phyloP scores from a whole-genome alignment of 1,140 invertebrate genomes.

The Lanistes nyassanus region DNA sequence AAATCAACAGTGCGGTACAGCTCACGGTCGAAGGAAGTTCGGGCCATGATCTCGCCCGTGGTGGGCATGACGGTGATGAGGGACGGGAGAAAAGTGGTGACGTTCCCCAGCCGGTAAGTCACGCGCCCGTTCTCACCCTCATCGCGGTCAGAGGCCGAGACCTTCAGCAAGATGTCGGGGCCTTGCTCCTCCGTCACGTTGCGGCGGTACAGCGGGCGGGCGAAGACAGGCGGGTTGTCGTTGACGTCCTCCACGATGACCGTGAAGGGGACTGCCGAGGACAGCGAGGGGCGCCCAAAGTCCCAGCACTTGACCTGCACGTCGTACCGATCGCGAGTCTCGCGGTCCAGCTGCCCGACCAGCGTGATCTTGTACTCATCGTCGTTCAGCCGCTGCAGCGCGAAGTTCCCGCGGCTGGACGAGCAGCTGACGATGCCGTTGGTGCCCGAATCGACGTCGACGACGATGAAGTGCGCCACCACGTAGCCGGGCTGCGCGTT shows the following conservation, averaged over 20 bases:
- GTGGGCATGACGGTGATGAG: constrained; percentile 18
- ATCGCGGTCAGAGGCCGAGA: constrained; percentile 25
- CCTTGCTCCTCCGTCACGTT: constrained; percentile 28
- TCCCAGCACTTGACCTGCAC: constrained; percentile 28
- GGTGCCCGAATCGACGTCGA: constrained; percentile 46
- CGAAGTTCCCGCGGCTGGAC: constrained; percentile 36
- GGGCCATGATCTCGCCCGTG: constrained; percentile 23
- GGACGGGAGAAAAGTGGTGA: constrained; percentile 17
- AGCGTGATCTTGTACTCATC: constrained; percentile 54
- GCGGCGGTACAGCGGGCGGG: constrained; percentile 35
- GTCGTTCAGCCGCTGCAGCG: constrained; percentile 41
- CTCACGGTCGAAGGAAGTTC: constrained; percentile 27
- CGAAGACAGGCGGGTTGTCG: constrained; percentile 52
- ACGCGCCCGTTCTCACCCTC: constrained; percentile 31
- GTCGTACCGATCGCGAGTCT: constrained; percentile 20
- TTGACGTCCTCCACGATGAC: constrained; percentile 52
- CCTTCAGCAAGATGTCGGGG: constrained; percentile 10
- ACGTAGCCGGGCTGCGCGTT: constrained; percentile 50
- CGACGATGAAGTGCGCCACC: constrained; percentile 50
- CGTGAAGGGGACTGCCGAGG: constrained; percentile 32
- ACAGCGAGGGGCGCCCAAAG: constrained; percentile 22
- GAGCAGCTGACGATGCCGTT: constrained; percentile 53
- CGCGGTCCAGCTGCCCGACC: constrained; percentile 22
- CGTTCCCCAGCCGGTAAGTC: constrained; percentile 23
- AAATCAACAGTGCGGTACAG: constrained; percentile 27